Base-by-base conservation (phyloP, 1,140 invertebrate genomes). In the Lordiphosa collinella region DNA sequence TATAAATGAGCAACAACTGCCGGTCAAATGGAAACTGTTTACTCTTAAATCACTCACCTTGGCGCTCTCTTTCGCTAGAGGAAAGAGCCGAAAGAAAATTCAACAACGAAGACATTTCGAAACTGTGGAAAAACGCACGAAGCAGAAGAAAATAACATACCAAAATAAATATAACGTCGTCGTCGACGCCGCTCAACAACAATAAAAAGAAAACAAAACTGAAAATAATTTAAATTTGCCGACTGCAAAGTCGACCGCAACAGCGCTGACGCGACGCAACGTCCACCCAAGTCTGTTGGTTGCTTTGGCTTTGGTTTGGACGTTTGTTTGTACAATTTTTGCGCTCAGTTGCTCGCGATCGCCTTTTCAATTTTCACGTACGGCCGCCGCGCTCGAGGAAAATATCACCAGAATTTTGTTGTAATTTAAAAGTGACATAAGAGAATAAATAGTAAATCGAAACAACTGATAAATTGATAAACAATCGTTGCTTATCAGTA, bases 361-460 rank as follows among this genome's bases (percentile, higher is more conserved):
- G 82, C 69, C 64, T 78, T 86, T 86, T 82, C 72, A 71, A 86
- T 86, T 86, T 86, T 86, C 84, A 86, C 82, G 82, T 76, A 82
- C 60, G 18, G 41, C 54, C 35, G 43, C 49, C 34, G 49, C 53
- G 57, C 37, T 31, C 9, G 58, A 55, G 53, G 44, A 64, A 34
- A 40, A 47, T 29, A 29, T 29, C 25, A 29, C 7, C 0, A 2
- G 7, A 29, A 8, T 29, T 29, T 29, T 29, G 25, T 29, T 29
- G 25, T 29, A 29, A 29, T 29, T 29, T 8, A 29, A 29, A 29
- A 29, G 25, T 25, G 31, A 37, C 31, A 53, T 11, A 38, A 53
- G 25, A 47, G 38, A 65, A 49, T 32, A 61, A 49, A 65, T 49
- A 54, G 22, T 49, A 41, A 72, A 47, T 71, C 36, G 54, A 72